These are phyloP conservation scores for Allacma fusca DNA, from an alignment of 2,888 invertebrate genomes.

Conservation along the genomic window DNA sequence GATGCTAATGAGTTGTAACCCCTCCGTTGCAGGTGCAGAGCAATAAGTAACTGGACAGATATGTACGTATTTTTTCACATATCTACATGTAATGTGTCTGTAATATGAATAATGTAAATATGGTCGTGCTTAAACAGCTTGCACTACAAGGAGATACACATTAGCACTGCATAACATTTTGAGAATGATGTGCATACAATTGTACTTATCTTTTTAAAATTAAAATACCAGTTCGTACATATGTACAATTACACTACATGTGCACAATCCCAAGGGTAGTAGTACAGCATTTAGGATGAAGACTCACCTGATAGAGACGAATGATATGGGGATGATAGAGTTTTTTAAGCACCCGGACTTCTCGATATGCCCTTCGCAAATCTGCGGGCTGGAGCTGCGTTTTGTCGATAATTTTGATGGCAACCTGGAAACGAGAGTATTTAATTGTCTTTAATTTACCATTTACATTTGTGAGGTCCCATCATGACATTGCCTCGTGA, in stretches of 20 bases:
- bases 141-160: too few species aligned
- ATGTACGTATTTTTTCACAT: too few species aligned
- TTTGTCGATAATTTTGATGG: slow-evolving; percentile 96
- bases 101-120: too few species aligned
- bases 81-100: too few species aligned
- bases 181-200: too few species aligned
- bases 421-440: slow-evolving; percentile 74
- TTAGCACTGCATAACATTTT: too few species aligned
- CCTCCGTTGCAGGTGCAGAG: background rate
- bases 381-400: slow-evolving; percentile 90
- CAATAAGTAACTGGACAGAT: too few species aligned
- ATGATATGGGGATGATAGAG: slow-evolving; percentile 96
- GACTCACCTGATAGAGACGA: slow-evolving; percentile 84
- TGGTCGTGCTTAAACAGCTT: too few species aligned
- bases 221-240: background rate
- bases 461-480: too few species aligned
- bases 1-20: background rate
- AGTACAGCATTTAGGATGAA: background rate
- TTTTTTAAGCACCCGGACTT: slow-evolving; percentile 94
- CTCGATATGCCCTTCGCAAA: slow-evolving; percentile 92
- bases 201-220: too few species aligned
- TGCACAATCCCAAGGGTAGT: too few species aligned
- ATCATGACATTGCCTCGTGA: too few species aligned
- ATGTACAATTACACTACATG: background rate
- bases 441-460: slow-evolving; percentile 9